Conservation (phyloP, 35 echinoderm and acorn worm genomes). For the Apostichopus japonicus region DNA sequence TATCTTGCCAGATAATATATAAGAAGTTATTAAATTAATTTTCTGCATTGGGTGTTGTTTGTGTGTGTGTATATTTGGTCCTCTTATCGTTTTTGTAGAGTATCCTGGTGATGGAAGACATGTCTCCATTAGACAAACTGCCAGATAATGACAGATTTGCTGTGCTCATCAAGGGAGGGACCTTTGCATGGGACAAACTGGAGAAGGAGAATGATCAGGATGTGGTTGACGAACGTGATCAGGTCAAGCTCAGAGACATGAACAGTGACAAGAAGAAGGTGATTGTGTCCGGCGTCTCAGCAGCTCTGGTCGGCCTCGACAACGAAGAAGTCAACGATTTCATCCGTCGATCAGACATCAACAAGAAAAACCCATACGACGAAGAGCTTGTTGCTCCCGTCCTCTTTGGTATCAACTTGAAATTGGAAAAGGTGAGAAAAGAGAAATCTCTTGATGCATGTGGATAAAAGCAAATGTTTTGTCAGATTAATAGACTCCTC, state of each 20-base stretch:
- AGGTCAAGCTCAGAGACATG: background rate
- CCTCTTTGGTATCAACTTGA: slow-evolving; percentile 79
- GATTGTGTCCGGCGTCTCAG: background rate
- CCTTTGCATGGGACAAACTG: slow-evolving; percentile 91
- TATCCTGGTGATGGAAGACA: slow-evolving; percentile 87
- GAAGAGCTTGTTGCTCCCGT: slow-evolving; percentile 55
- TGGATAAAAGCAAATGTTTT: too few species aligned
- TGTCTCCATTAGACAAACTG: slow-evolving; percentile 54
- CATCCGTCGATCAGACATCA: slow-evolving; percentile 8
- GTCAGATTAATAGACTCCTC: too few species aligned
- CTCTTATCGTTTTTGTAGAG: slow-evolving; percentile 42
- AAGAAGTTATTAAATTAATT: too few species aligned
- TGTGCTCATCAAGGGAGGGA: slow-evolving; percentile 75
- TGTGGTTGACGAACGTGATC: background rate
- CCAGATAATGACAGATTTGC: slow-evolving; percentile 69
- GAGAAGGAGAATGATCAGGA: slow-evolving; percentile 69
- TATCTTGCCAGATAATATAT: too few species aligned
- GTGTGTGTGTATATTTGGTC: too few species aligned
- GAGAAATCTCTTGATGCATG: background rate
- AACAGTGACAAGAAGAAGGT: background rate
- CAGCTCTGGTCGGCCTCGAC: slow-evolving; percentile 21
- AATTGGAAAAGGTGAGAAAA: slow-evolving; percentile 68
- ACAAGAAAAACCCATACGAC: slow-evolving; percentile 33
- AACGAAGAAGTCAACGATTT: slow-evolving; percentile 28
- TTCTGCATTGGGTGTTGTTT: too few species aligned